Evolutionary conservation across 2,113 vertebrate genomes (phyloP).

Genomic region (Donacobius atricapilla): DNA sequence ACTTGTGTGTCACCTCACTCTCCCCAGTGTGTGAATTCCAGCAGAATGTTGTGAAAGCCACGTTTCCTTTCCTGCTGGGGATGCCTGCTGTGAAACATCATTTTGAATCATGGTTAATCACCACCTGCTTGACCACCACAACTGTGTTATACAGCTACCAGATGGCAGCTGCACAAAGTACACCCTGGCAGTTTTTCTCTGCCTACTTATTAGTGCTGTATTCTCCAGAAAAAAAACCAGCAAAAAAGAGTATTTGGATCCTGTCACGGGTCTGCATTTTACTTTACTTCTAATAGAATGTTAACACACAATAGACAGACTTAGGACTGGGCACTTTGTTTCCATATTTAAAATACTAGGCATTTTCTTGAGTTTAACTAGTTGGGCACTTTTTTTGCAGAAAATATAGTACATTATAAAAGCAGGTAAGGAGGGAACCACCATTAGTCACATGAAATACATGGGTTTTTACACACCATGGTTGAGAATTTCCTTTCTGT

Average conservation of each 20-base stretch:
- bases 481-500: background rate
- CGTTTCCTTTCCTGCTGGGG: background rate
- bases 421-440: rapidly evolving
- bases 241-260: background rate
- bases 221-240: background rate
- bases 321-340: background rate
- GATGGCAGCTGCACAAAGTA: background rate
- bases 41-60: background rate
- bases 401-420: background rate
- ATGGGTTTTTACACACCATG: background rate
- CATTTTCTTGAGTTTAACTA: background rate
- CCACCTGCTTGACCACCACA: conserved; percentile 10
- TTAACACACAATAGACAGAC: background rate
- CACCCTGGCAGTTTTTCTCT: background rate
- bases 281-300: background rate
- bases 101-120: conserved; percentile 20
- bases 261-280: background rate
- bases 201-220: background rate
- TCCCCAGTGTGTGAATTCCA: background rate
- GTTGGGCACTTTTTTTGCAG: background rate
- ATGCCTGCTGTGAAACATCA: background rate
- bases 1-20: background rate
- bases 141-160: background rate
- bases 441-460: background rate
- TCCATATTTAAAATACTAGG: background rate